Evolutionary conservation across 2,113 vertebrate species (phyloP).

Genomic region (Nothobranchius kuhntae): DNA sequence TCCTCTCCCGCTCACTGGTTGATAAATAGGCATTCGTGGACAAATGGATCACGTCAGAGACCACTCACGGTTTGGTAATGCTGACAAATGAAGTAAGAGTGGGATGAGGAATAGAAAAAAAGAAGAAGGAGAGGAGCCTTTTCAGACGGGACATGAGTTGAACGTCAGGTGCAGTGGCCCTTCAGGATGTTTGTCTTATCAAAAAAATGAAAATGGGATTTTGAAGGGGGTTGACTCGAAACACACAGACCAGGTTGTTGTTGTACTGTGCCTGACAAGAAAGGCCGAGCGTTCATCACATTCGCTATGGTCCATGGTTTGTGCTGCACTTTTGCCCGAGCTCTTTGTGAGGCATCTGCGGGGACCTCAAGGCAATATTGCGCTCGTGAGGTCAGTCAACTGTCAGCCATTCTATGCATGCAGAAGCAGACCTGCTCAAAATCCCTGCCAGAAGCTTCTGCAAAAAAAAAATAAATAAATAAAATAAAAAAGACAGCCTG

Average conservation of each 20-base stretch:
- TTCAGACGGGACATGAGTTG: slow-evolving; percentile 56
- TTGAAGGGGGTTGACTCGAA: slow-evolving; percentile 66
- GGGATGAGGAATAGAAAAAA: slow-evolving; percentile 11
- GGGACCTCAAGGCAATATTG: slow-evolving; percentile 73
- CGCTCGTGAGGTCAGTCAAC: slow-evolving; percentile 70
- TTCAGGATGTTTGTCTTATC: slow-evolving; percentile 72
- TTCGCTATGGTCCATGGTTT: slow-evolving; percentile 62
- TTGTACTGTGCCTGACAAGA: slow-evolving; percentile 38
- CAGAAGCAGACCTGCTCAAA: slow-evolving; percentile 59
- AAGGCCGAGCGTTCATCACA: slow-evolving; percentile 66
- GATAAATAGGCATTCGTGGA: slow-evolving; percentile 75
- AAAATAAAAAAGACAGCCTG: slow-evolving; percentile 51
- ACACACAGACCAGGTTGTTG: slow-evolving; percentile 63
- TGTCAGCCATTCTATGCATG: slow-evolving; percentile 67
- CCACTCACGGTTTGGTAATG: slow-evolving; percentile 64
- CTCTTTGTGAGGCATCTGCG: slow-evolving; percentile 69
- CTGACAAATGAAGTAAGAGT: slow-evolving; percentile 70
- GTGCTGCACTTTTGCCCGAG: slow-evolving; percentile 28
- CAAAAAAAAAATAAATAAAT: slow-evolving; percentile 8
- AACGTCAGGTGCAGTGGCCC: slow-evolving; percentile 51
- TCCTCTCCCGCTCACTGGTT: slow-evolving; percentile 51
- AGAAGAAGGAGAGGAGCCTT: slow-evolving; percentile 34
- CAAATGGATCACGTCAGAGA: slow-evolving; percentile 77
- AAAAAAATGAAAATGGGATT: slow-evolving; percentile 72
- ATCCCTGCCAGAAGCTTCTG: slow-evolving; percentile 56